Percentiles rank a stretch among this genome's conserved stretches.
phyloP scores from a whole-genome alignment of 2,888 invertebrate genomes.

The Thysanoteuthis rhombus region DNA sequence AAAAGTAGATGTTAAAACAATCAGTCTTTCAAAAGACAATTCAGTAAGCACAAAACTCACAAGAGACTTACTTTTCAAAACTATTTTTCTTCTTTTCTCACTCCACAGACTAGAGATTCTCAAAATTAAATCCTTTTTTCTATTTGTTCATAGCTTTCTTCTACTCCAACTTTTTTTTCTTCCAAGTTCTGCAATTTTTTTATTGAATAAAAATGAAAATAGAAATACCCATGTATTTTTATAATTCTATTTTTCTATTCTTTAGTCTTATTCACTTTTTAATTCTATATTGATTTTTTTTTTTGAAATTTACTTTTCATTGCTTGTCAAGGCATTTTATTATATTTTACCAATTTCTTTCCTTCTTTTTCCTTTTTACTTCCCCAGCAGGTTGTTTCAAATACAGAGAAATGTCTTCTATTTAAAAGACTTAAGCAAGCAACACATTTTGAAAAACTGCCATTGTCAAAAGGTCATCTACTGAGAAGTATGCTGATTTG shows the following conservation, averaged over 20 bases:
- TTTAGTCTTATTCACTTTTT: neutral
- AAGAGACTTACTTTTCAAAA: neutral
- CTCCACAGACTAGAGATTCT: neutral
- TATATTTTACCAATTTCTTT: neutral
- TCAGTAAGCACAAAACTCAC: neutral
- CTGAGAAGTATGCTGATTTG: neutral
- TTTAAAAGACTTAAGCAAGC: neutral
- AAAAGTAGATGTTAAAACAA: neutral
- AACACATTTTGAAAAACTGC: neutral
- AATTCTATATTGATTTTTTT: neutral
- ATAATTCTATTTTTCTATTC: neutral
- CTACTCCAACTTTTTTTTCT: neutral
- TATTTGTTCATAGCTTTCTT: neutral
- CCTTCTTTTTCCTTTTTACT: neutral
- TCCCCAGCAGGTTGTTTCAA: neutral
- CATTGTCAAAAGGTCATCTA: neutral
- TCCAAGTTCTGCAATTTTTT: neutral
- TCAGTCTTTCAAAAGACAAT: neutral
- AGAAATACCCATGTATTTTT: neutral
- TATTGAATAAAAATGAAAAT: neutral
- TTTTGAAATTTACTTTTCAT: neutral
- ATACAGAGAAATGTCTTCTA: neutral
- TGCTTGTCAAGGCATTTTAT: neutral
- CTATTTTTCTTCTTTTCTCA: neutral
- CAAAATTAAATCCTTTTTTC: neutral